Percentiles rank a stretch among this genome's conserved stretches.
Conservation (phyloP, 2,797 vertebrate species). For the Gymnopithys bicolor region DNA sequence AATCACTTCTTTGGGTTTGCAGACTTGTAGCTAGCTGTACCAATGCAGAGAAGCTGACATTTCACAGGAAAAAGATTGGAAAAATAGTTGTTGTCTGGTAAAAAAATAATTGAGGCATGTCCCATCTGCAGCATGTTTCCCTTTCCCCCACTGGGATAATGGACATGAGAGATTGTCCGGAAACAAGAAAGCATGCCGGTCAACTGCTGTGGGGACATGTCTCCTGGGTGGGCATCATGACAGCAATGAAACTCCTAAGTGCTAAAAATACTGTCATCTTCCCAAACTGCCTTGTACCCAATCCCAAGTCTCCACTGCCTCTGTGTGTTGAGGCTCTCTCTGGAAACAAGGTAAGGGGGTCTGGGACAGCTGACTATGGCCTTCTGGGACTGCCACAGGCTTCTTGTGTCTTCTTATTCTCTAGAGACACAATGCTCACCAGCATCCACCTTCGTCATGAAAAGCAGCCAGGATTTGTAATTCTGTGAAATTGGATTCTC, state of each 20-base stretch:
- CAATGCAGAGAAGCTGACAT: background rate
- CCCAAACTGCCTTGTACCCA: background rate
- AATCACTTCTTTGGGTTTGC: background rate
- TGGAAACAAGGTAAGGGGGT: background rate
- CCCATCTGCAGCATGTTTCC: slow-evolving; percentile 17
- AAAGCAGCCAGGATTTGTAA: background rate
- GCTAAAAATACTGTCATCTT: background rate
- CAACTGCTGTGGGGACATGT: background rate
- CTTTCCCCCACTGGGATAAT: slow-evolving; percentile 5
- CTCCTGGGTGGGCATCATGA: background rate
- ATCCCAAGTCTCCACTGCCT: background rate
- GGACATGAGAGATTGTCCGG: slow-evolving; percentile 19
- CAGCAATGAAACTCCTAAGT: background rate
- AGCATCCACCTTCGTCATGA: background rate
- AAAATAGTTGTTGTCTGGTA: background rate
- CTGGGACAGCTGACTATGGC: background rate
- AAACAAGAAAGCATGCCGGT: slow-evolving; percentile 8
- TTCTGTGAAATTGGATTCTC: background rate
- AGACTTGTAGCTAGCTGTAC: background rate
- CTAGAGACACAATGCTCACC: background rate
- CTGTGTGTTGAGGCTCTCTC: background rate
- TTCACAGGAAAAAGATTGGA: slow-evolving; percentile 2
- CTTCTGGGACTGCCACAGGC: background rate
- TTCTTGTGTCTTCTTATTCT: background rate
- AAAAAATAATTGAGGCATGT: background rate